Evolutionary conservation across 2,113 vertebrate genomes (phyloP).

Genomic region (Silurus asotus): DNA sequence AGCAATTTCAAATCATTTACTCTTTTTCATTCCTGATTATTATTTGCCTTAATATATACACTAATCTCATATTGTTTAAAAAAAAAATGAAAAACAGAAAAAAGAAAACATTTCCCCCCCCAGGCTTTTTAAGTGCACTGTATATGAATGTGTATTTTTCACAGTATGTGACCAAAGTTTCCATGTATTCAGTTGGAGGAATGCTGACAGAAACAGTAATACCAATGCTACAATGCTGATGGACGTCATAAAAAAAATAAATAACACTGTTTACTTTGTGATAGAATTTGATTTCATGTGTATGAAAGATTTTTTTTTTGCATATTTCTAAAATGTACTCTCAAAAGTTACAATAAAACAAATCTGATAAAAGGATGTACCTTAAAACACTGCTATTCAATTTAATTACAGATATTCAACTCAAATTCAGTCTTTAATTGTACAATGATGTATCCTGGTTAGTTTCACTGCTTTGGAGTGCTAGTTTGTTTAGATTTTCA

Average conservation of each 20-base stretch:
- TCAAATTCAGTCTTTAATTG: no score
- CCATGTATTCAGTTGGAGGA: conserved; percentile 59
- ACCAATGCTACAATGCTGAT: conserved; percentile 43
- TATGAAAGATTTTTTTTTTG: neutral
- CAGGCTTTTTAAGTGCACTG: conserved; percentile 63
- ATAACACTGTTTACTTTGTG: conserved; percentile 56
- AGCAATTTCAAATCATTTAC: conserved; percentile 73
- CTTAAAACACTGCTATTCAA: neutral
- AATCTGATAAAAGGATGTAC: neutral
- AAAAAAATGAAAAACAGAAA: conserved; percentile 65
- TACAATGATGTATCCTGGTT: neutral
- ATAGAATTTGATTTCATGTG: conserved; percentile 29
- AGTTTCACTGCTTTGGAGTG: neutral
- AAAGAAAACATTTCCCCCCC: conserved; percentile 69
- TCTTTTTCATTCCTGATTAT: conserved; percentile 76
- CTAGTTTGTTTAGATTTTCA: neutral
- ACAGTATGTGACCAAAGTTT: conserved; percentile 63
- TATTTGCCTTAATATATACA: conserved; percentile 91
- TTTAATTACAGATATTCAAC: neutral
- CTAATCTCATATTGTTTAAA: conserved; percentile 80
- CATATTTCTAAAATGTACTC: neutral
- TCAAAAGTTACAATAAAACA: conserved; percentile 27
- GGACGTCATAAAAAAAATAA: conserved; percentile 43
- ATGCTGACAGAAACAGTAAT: conserved; percentile 53
- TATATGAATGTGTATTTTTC: conserved; percentile 61